Evolutionary conservation across 2,113 vertebrate genomes (phyloP), one percentile per base, ranked within the genome.

Genomic region (Lagopus muta): DNA sequence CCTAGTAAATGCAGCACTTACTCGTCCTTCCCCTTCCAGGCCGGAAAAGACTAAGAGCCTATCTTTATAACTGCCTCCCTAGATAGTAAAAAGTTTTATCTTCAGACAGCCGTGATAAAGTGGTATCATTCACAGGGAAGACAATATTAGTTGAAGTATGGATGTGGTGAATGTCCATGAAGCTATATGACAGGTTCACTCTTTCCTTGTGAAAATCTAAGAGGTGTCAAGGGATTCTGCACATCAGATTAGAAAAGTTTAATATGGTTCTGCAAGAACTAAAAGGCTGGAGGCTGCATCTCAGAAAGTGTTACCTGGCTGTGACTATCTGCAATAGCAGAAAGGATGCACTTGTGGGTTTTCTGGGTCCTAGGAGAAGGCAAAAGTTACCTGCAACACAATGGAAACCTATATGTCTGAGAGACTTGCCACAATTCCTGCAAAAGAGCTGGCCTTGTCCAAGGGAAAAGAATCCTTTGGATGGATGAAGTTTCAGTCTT

Each of bases 71-170:
- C 78, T 94, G 78, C 78, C 86, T 95, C 85, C 62, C 75, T 91
- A 93, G 94, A 88, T 92, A 95, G 94, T 20, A 92, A 88, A 80
- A 95, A 85, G 58, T 94, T 94, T 79, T 79, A 2, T 91, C 90
- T 94, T 87, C 93, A 92, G 94, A 94, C 89, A 96, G 93, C 8
- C 4, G 17, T 95, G 91, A 95, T 89, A 76, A 95, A 96, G 90
- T 79, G 54, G 30, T 18, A 91, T 79, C 71, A 85, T 91, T 94
- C 82, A 62, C 69, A 57, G 22, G 36, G 62, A 95, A 95, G 93
- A 95, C 93, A 95, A 85, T 94, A 95, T 93, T 94, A 94, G 93
- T 91, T 95, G 94, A 94, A 91, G 89, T 92, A 92, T 92, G 82
- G 87, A 85, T 94, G 78, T 73, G 48, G 70, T 73, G 89, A 94